Evolutionary conservation across 2,113 vertebrate genomes (phyloP).

Genomic region (Ivindomyrus marchei): DNA sequence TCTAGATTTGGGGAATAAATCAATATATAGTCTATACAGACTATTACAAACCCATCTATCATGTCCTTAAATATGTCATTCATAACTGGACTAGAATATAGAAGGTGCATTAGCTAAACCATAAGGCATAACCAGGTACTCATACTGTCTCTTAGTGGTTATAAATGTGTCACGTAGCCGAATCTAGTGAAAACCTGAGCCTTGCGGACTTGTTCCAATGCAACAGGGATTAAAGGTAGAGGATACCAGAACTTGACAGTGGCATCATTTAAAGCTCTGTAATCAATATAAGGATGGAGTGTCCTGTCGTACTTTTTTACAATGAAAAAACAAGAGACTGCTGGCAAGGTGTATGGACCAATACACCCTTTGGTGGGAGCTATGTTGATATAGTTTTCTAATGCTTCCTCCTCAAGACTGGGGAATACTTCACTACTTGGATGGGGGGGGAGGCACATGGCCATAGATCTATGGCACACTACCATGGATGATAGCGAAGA

Average conservation of each 20-base stretch:
- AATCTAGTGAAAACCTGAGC: not conserved
- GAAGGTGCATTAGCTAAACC: not conserved
- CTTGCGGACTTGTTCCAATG: not conserved
- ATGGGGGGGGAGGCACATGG: not conserved
- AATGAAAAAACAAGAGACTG: not conserved
- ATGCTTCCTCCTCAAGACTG: not conserved
- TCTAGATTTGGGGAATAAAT: not conserved
- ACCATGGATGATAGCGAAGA: not conserved
- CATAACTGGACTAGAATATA: not conserved
- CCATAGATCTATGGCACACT: not conserved
- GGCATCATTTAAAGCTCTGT: not conserved
- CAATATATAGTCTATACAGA: not conserved
- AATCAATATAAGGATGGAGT: not conserved
- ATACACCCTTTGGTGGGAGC: not conserved
- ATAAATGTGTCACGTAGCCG: not conserved
- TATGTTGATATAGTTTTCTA: not conserved
- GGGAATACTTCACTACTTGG: not conserved
- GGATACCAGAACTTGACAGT: not conserved
- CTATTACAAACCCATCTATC: not conserved
- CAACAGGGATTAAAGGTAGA: not conserved
- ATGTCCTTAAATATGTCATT: not conserved
- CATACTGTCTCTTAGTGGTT: not conserved
- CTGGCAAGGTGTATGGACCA: not conserved
- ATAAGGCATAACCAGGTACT: not conserved
- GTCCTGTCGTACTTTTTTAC: not conserved